These are phyloP conservation scores for Diachasmimorpha longicaudata DNA, from an alignment of 1,140 invertebrate species.

Conservation along the genomic window DNA sequence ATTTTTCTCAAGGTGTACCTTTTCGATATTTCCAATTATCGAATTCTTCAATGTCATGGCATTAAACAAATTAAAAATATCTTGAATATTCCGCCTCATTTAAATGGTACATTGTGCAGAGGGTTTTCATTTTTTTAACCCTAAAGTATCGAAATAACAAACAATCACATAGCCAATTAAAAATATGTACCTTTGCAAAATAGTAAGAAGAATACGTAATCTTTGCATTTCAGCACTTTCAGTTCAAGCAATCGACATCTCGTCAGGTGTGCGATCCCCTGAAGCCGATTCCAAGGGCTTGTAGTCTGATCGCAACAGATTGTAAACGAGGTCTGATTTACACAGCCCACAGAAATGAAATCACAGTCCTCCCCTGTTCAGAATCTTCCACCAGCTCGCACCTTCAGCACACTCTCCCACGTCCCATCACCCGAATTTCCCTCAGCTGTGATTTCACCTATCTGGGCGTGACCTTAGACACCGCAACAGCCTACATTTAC, in stretches of 20 bases:
- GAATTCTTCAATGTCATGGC: too few relatives aligned
- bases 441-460: conserved; percentile 55
- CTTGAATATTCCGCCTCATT: too few relatives aligned
- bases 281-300: conserved; percentile 35
- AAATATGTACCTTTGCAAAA: not conserved
- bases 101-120: too few relatives aligned
- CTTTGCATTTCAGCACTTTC: conserved; percentile 49
- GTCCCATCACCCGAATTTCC: conserved; percentile 44
- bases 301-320: conserved; percentile 49
- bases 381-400: conserved; percentile 36
- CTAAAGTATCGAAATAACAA: not conserved
- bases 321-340: conserved; percentile 54
- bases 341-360: conserved; percentile 47
- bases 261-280: conserved; percentile 47
- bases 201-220: not conserved
- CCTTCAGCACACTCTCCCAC: too few relatives aligned
- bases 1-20: too few relatives aligned
- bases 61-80: too few relatives aligned
- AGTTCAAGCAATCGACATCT: conserved; percentile 48
- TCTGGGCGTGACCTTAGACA: conserved; percentile 45
- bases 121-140: too few relatives aligned
- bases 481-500: conserved; percentile 48
- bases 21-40: too few relatives aligned
- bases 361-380: conserved; percentile 45
- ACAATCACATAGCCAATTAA: not conserved